Conservation (phyloP, 2,113 vertebrate species). For the Microcebus tavaratra region DNA sequence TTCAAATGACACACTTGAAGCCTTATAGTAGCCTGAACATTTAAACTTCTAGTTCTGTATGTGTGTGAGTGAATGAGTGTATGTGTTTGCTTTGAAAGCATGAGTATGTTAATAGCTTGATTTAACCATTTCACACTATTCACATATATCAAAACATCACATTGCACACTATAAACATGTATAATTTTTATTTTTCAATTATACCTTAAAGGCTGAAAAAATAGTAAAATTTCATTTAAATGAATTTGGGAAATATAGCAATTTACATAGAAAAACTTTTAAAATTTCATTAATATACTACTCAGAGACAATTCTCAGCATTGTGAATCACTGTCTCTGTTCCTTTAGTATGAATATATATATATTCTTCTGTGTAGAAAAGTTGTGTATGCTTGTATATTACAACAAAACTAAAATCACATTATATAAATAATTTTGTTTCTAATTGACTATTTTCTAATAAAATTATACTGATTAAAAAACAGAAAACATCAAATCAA, state of each 20-base stretch:
- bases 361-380: neutral
- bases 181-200: neutral
- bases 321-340: neutral
- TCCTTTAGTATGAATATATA: neutral
- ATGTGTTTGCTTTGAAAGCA: neutral
- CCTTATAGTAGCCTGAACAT: neutral
- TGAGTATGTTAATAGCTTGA: neutral
- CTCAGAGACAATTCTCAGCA: neutral
- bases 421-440: neutral
- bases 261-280: neutral
- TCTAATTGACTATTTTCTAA: neutral
- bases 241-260: neutral
- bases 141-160: neutral
- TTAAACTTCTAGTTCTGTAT: neutral
- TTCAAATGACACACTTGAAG: neutral
- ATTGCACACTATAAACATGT: neutral
- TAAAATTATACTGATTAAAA: neutral
- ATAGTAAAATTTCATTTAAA: neutral
- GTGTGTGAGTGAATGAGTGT: neutral
- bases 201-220: neutral
- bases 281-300: neutral
- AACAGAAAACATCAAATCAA: neutral
- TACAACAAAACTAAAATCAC: neutral
- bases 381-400: neutral
- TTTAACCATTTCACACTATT: neutral